These are phyloP conservation scores for Xestia sexstrigata DNA, from an alignment of 2,888 invertebrate genomes.

Conservation along the genomic window DNA sequence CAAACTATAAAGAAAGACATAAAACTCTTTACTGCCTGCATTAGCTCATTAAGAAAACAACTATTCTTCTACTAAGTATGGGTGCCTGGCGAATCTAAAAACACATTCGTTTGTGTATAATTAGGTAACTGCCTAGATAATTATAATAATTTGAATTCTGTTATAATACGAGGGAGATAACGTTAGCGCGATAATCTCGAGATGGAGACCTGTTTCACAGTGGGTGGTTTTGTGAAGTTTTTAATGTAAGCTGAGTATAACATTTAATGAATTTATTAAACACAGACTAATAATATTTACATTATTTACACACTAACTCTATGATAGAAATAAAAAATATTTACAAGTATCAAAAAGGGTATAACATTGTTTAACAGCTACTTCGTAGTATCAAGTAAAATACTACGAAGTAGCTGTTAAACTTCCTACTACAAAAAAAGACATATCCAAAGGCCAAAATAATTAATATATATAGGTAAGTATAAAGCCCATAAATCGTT, in stretches of 20 bases:
- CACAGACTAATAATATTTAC: too few relatives aligned
- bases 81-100: slow-evolving; percentile 66
- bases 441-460: not conserved
- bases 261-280: too few relatives aligned
- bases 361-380: slow-evolving; percentile 7
- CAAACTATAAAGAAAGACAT: slow-evolving; percentile 81
- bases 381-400: too few relatives aligned
- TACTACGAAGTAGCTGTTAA: slow-evolving; percentile 21
- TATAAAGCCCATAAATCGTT: slow-evolving; percentile 1
- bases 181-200: slow-evolving; percentile 64
- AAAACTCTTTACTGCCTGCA: slow-evolving; percentile 79
- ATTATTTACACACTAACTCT: too few relatives aligned
- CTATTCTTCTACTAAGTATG: slow-evolving; percentile 70
- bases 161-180: slow-evolving; percentile 70
- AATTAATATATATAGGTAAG: not conserved
- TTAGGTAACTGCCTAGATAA: slow-evolving; percentile 69
- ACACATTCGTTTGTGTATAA: slow-evolving; percentile 69
- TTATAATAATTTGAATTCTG: slow-evolving; percentile 73
- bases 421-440: not conserved
- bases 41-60: slow-evolving; percentile 77
- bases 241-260: slow-evolving; percentile 3
- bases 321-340: too few relatives aligned
- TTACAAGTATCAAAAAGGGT: too few relatives aligned
- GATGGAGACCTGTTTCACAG: slow-evolving; percentile 68
- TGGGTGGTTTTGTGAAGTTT: slow-evolving; percentile 63